phyloP scores from a whole-genome alignment of 1,140 invertebrate genomes.

The Caerostris extrusa region DNA sequence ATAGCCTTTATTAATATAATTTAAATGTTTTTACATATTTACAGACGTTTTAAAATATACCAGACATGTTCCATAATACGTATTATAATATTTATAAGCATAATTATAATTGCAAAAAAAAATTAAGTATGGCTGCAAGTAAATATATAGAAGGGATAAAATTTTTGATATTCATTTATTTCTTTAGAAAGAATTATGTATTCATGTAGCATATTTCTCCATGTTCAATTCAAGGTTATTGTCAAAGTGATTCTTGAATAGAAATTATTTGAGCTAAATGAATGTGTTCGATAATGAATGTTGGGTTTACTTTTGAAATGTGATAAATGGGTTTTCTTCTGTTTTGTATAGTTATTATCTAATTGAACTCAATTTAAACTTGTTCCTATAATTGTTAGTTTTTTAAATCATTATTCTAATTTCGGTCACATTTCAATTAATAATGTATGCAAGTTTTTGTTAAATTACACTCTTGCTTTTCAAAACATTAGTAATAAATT shows the following conservation, averaged over 20 bases:
- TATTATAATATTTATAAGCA: too few relatives aligned
- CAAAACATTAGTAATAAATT: too few relatives aligned
- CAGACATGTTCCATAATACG: too few relatives aligned
- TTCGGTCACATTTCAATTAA: too few relatives aligned
- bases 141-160: neutral
- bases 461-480: too few relatives aligned
- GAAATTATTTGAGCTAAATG: neutral
- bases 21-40: too few relatives aligned
- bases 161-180: neutral
- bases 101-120: too few relatives aligned
- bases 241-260: neutral
- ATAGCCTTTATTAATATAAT: too few relatives aligned
- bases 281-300: neutral
- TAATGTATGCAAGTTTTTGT: too few relatives aligned
- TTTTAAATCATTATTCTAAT: neutral
- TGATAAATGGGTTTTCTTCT: neutral
- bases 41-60: too few relatives aligned
- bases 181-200: neutral
- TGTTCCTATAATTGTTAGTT: neutral
- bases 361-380: neutral
- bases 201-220: neutral
- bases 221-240: neutral
- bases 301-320: neutral
- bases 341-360: neutral
- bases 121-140: neutral